Evolutionary conservation across 1,140 invertebrate species (phyloP).

Genomic region (Protaetia brevitarsis): DNA sequence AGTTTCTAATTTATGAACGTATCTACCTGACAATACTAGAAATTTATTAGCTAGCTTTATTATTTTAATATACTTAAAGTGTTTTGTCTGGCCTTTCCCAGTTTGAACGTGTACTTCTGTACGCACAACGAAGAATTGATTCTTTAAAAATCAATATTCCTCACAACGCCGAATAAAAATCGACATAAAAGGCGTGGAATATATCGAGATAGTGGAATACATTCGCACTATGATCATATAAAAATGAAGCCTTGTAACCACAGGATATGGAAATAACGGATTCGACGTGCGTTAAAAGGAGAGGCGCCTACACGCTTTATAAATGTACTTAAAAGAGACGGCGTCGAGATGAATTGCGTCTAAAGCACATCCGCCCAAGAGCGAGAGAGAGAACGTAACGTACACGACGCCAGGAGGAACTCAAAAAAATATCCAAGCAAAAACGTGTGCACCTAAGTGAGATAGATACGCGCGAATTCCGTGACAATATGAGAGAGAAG

Average conservation of each 20-base stretch:
- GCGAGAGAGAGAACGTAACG: background rate
- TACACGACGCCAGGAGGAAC: background rate
- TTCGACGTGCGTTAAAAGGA: background rate
- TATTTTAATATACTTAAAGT: too few relatives aligned
- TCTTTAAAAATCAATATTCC: background rate
- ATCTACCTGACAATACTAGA: too few relatives aligned
- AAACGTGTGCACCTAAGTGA: background rate
- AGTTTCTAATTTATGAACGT: too few relatives aligned
- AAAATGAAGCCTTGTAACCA: background rate
- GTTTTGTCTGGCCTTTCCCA: too few relatives aligned
- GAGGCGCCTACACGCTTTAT: background rate
- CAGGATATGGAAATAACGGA: conserved; percentile 7
- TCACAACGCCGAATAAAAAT: background rate
- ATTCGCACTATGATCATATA: conserved; percentile 1
- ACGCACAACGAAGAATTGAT: background rate
- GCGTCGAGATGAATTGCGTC: background rate
- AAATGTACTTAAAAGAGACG: background rate
- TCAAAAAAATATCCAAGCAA: conserved; percentile 7
- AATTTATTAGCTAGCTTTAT: too few relatives aligned
- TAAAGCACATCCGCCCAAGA: background rate
- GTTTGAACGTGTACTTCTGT: too few relatives aligned
- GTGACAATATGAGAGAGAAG: background rate
- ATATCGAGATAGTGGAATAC: background rate
- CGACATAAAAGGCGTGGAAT: background rate
- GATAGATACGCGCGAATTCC: background rate